Evolutionary conservation across 2,888 invertebrate genomes (phyloP).

Genomic region (Calameuta idolon): DNA sequence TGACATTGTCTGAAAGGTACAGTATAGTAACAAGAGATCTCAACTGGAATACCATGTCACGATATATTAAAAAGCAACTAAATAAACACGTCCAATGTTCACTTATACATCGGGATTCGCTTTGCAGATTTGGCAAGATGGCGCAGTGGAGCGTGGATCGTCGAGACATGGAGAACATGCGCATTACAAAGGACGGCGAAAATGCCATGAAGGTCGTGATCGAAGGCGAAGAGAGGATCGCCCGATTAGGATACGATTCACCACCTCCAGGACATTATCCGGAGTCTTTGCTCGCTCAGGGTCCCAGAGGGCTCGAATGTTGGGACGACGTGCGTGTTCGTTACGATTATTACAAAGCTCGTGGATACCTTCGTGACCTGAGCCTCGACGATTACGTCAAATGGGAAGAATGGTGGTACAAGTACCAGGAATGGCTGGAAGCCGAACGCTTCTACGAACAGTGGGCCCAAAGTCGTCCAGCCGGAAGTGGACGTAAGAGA

Average conservation of each 20-base stretch:
- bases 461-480: slow-evolving; percentile 70
- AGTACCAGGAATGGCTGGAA: slow-evolving; percentile 91
- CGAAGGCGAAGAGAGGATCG: slow-evolving; percentile 72
- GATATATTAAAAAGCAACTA: not conserved
- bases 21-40: not conserved
- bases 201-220: slow-evolving; percentile 79
- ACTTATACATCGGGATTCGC: not conserved
- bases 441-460: slow-evolving; percentile 83
- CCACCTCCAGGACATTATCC: slow-evolving; percentile 82
- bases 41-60: not conserved
- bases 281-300: slow-evolving; percentile 79
- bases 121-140: slow-evolving; percentile 84
- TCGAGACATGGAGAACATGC: slow-evolving; percentile 87
- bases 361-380: slow-evolving; percentile 85
- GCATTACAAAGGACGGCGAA: slow-evolving; percentile 84
- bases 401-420: slow-evolving; percentile 97
- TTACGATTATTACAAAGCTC: slow-evolving; percentile 89
- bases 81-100: not conserved
- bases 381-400: slow-evolving; percentile 87
- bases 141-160: slow-evolving; percentile 91
- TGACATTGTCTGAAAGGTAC: slow-evolving; percentile 83
- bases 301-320: slow-evolving; percentile 80
- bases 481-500: slow-evolving; percentile 62
- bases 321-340: slow-evolving; percentile 92
- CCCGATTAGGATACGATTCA: slow-evolving; percentile 70